phyloP scores from a whole-genome alignment of 64 coral and sea anemone genomes.

The Stylophora pistillata region DNA sequence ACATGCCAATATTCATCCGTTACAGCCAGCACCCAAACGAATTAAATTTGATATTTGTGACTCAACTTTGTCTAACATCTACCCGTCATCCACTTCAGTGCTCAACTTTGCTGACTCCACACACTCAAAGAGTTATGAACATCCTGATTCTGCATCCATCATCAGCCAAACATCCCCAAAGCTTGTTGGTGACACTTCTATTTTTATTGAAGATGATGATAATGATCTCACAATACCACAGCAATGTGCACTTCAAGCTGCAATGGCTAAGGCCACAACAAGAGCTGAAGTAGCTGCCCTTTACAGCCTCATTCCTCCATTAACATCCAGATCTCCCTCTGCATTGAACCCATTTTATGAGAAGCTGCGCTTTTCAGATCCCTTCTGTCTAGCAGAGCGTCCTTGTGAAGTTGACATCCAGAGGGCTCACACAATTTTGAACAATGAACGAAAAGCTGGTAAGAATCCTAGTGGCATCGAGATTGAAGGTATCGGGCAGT shows the following conservation, averaged over 20 bases:
- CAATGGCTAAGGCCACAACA: slow-evolving; percentile 8
- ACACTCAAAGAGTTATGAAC: too few species aligned
- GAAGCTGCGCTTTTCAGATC: background rate
- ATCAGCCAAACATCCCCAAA: background rate
- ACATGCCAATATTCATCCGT: background rate
- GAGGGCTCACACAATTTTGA: background rate
- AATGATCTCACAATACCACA: background rate
- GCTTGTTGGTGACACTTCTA: background rate
- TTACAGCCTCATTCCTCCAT: background rate
- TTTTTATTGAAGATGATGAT: slow-evolving; percentile 18
- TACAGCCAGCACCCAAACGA: background rate
- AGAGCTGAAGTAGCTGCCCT: slow-evolving; percentile 23
- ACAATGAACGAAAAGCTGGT: slow-evolving; percentile 8
- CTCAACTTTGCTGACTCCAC: background rate
- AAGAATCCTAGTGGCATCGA: slow-evolving; percentile 7
- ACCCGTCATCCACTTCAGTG: background rate
- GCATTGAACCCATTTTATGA: background rate
- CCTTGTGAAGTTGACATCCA: slow-evolving; percentile 16
- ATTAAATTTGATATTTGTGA: background rate
- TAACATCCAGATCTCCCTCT: background rate
- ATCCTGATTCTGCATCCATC: background rate
- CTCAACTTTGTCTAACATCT: too few species aligned
- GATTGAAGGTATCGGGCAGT: slow-evolving; percentile 6
- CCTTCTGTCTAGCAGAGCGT: background rate
- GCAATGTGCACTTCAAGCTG: background rate